phyloP scores from a whole-genome alignment of 2,113 vertebrate species.

The Daboia siamensis region DNA sequence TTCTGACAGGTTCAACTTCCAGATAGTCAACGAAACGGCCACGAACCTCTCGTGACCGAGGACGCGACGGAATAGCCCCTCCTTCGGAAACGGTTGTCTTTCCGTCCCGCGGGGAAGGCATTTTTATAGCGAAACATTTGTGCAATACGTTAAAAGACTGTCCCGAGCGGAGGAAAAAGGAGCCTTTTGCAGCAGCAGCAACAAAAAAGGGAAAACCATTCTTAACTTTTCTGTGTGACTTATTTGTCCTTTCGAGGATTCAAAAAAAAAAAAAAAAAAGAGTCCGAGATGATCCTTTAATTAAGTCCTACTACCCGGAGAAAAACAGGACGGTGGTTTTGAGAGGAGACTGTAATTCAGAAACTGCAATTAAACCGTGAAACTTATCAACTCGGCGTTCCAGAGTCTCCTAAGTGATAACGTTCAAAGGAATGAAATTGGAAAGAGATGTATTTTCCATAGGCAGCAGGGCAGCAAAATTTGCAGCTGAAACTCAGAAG shows the following conservation, averaged over 20 bases:
- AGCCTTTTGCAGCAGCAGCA: slow-evolving; percentile 35
- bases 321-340: not conserved
- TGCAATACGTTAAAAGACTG: slow-evolving; percentile 72
- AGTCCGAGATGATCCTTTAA: slow-evolving; percentile 19
- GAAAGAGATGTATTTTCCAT: not conserved
- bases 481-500: not conserved
- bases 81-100: slow-evolving; percentile 47
- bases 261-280: not conserved
- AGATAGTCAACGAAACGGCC: slow-evolving; percentile 75
- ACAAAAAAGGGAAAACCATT: not conserved
- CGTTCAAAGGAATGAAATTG: not conserved
- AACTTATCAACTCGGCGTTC: not conserved
- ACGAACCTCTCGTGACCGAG: slow-evolving; percentile 73
- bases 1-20: slow-evolving; percentile 61
- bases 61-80: slow-evolving; percentile 69
- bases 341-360: not conserved
- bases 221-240: slow-evolving; percentile 13
- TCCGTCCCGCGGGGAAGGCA: slow-evolving; percentile 62
- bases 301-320: slow-evolving; percentile 28
- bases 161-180: slow-evolving; percentile 42
- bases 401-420: not conserved
- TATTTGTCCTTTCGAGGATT: slow-evolving; percentile 47
- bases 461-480: not conserved
- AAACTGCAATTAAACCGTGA: not conserved
- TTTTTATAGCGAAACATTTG: slow-evolving; percentile 71